phyloP scores from a whole-genome alignment of 2,888 invertebrate genomes.

The Biston betularia region DNA sequence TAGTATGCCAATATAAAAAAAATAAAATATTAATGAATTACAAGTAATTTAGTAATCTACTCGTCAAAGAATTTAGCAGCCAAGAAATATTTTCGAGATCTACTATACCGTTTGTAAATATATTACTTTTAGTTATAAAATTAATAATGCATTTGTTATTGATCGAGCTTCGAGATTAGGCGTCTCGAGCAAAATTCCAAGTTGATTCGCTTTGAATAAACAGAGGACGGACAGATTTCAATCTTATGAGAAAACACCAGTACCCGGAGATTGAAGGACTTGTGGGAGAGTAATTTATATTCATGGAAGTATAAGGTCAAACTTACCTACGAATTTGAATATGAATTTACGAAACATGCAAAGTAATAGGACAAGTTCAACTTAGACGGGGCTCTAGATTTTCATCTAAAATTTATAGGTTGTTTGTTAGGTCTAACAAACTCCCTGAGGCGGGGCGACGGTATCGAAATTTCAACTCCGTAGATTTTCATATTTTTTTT shows the following conservation, averaged over 20 bases:
- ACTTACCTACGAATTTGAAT: constrained; percentile 27
- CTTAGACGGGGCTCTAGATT: constrained; percentile 3
- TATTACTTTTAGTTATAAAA: too few relatives aligned
- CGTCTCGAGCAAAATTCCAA: constrained; percentile 13
- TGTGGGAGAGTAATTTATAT: constrained; percentile 26
- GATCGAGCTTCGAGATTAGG: constrained; percentile 1
- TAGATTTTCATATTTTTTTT: neutral
- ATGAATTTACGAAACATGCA: constrained; percentile 20
- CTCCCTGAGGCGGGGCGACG: neutral
- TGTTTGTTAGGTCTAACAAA: neutral
- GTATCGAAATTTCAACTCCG: neutral
- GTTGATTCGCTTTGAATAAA: constrained; percentile 23
- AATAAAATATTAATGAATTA: too few relatives aligned
- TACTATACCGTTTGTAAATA: too few relatives aligned
- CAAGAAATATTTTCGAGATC: too few relatives aligned
- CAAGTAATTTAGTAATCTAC: too few relatives aligned
- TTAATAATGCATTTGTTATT: neutral
- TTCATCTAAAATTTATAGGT: constrained; percentile 17
- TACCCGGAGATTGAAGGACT: constrained; percentile 25
- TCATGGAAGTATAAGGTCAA: constrained; percentile 31
- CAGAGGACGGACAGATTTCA: constrained; percentile 27
- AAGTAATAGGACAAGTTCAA: constrained; percentile 12
- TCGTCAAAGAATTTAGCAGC: too few relatives aligned
- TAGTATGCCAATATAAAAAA: too few relatives aligned
- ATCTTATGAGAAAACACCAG: constrained; percentile 34